phyloP scores from a whole-genome alignment of 1,140 invertebrate genomes.

The Drosophila rhopaloa region DNA sequence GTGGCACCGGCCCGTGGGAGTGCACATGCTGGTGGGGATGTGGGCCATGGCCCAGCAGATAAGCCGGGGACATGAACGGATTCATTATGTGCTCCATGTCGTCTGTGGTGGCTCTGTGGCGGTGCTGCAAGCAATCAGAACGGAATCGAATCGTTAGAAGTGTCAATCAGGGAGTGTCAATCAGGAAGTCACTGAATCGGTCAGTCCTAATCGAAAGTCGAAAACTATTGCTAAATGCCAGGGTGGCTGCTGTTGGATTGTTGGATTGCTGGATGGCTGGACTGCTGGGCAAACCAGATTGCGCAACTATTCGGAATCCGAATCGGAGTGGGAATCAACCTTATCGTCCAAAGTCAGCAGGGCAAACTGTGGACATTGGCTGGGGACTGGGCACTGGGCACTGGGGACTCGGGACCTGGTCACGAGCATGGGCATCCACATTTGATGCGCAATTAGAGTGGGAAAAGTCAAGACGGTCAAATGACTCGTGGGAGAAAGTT shows the following conservation, averaged over 20 bases:
- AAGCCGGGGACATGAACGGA: conserved; percentile 75
- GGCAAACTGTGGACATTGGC: conserved; percentile 13
- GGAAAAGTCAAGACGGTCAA: not conserved
- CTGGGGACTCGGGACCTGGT: not conserved
- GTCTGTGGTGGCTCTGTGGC: conserved; percentile 1
- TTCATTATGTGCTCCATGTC: conserved; percentile 82
- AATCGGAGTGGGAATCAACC: conserved; percentile 2
- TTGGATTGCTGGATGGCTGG: not conserved
- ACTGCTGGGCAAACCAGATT: conserved; percentile 11
- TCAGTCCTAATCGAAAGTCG: conserved; percentile 60
- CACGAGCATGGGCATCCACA: not conserved
- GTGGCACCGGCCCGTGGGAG: conserved; percentile 9
- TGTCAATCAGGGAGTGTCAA: conserved; percentile 46
- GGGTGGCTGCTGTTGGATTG: not conserved
- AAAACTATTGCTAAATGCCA: conserved; percentile 26
- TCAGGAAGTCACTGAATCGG: conserved; percentile 58
- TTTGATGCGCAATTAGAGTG: conserved; percentile 27
- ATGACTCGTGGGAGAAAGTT: not conserved
- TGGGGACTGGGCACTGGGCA: not conserved
- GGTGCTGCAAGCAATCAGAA: conserved; percentile 40
- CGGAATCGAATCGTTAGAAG: conserved; percentile 33
- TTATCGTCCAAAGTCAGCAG: conserved; percentile 29
- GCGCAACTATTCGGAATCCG: conserved; percentile 18
- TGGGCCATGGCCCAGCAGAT: conserved; percentile 64
- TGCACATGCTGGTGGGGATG: conserved; percentile 34